Conservation (phyloP, 2,113 vertebrate genomes). For the Ciconia maguari region DNA sequence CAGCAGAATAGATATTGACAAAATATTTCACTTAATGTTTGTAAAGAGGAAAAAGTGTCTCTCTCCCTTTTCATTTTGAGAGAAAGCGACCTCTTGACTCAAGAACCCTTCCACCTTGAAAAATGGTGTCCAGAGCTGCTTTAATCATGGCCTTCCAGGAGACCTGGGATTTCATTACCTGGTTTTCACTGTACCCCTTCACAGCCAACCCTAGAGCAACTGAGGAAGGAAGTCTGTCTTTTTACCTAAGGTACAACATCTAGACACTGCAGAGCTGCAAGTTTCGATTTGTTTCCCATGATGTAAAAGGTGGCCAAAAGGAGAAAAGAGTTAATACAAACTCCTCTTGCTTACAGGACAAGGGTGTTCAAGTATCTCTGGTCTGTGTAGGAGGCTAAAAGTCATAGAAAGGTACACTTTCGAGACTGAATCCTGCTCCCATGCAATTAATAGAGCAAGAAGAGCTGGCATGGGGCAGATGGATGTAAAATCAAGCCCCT, state of each 20-base stretch:
- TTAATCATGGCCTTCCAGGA: background rate
- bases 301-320: background rate
- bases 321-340: background rate
- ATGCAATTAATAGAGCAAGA: background rate
- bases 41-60: background rate
- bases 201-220: background rate
- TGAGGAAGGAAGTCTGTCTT: background rate
- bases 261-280: background rate
- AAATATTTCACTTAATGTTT: background rate
- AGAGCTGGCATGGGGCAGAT: background rate
- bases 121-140: background rate
- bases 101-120: background rate
- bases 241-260: background rate
- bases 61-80: background rate
- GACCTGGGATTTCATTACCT: background rate
- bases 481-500: background rate
- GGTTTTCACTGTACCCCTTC: background rate
- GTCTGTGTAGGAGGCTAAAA: background rate
- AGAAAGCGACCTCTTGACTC: background rate
- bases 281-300: background rate
- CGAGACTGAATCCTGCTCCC: background rate
- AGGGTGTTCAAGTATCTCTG: background rate
- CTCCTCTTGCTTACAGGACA: background rate
- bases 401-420: background rate
- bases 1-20: background rate